Evolutionary conservation across 2,797 vertebrate species (phyloP), one percentile per base, ranked within the genome.

Genomic region (Amphiprion clarkii): DNA sequence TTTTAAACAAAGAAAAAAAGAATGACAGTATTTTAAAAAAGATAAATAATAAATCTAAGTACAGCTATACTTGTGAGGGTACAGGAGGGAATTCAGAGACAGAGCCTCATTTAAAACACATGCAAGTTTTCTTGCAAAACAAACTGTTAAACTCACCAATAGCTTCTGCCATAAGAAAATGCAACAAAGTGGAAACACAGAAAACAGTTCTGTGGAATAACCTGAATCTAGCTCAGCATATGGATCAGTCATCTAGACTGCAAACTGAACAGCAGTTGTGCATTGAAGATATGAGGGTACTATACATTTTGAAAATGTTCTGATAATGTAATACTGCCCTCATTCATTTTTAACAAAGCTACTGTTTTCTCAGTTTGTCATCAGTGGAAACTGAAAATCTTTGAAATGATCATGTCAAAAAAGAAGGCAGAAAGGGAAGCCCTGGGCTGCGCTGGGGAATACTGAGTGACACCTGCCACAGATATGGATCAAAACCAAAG

Each of bases 401-500:
- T 76, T 84, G 33, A 83, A 71, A 63, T 63, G n/a, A 49, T 62
- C 19, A 44, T 39, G 16, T n/a, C 48, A 49, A 49, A 49, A 48
- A 49, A 49, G 21, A 19, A 57, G 25, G 27, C 56, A 49, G 14
- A 59, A 67, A 40, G 71, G 40, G 48, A 74, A 80, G 40, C 62
- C 70, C 36, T 46, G 48, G 58, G 60, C 76, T 46, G 55, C 23
- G 6, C 16, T 42, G 40, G 57, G 59, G 65, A 78, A 66, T 66
- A 74, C 33, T 87, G 87, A 90, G 64, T 85, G 89, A 76, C 86
- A 86, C 61, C 71, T 88, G 83, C 73, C 82, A 87, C 76, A 74
- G 82, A 82, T 84, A 75, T 67, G 55, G 63, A 85, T 87, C 78
- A 78, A 76, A 84, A 74, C 54, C 66, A 69, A 67, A 60, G 44